These are phyloP conservation scores for Netelia fuscicornis DNA, from an alignment of 2,888 invertebrate species.

Conservation along the genomic window DNA sequence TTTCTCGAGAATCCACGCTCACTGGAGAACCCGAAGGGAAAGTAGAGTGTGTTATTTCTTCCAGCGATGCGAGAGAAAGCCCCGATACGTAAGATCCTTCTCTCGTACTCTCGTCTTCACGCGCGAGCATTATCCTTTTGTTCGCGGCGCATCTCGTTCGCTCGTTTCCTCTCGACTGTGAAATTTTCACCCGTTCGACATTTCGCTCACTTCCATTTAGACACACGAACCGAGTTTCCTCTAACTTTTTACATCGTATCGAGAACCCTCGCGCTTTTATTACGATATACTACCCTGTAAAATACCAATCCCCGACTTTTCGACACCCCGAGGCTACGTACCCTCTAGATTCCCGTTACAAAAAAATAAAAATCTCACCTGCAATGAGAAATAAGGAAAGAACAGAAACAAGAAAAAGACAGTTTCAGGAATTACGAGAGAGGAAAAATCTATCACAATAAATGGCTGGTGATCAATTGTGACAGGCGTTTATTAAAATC, in stretches of 20 bases:
- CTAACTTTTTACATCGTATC: constrained; percentile 9
- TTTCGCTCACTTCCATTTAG: neutral
- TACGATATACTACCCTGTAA: constrained; percentile 31
- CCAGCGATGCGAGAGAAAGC: constrained; percentile 36
- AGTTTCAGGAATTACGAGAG: neutral
- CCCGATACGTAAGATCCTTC: constrained; percentile 35
- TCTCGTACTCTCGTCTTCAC: constrained; percentile 18
- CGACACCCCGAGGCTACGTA: neutral
- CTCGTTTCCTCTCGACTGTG: neutral
- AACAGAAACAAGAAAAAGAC: neutral
- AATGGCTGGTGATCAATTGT: neutral
- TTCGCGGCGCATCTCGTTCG: constrained; percentile 1
- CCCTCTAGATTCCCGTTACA: neutral
- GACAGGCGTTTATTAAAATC: neutral
- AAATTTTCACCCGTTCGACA: constrained; percentile 1
- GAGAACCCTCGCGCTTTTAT: constrained; percentile 40
- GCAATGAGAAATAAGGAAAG: neutral
- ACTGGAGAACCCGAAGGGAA: constrained; percentile 30
- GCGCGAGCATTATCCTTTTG: constrained; percentile 1
- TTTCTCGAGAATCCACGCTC: constrained; percentile 25
- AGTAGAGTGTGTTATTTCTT: constrained; percentile 15
- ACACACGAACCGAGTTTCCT: neutral
- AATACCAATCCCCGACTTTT: neutral
- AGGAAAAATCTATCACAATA: neutral
- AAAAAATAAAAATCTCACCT: neutral